phyloP scores from a whole-genome alignment of 2,113 vertebrate species.

The Oryzias woworae region DNA sequence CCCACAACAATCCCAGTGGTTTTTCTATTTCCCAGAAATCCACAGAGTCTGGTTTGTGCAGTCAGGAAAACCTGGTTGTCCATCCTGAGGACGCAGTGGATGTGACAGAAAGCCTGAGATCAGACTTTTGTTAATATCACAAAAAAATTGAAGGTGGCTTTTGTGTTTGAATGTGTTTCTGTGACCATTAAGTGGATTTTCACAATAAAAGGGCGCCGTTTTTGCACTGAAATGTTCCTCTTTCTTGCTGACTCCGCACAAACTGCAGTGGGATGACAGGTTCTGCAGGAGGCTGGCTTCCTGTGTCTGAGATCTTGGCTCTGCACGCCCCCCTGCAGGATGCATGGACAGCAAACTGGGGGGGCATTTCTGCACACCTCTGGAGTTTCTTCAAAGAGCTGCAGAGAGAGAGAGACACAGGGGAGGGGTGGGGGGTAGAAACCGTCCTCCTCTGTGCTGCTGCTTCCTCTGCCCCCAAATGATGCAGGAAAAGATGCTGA shows the following conservation, averaged over 20 bases:
- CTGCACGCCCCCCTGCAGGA: constrained; percentile 26
- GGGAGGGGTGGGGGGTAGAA: constrained; percentile 28
- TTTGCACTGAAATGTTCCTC: neutral
- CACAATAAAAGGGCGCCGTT: neutral
- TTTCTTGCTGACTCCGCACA: constrained; percentile 1
- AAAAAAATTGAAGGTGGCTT: constrained; percentile 74
- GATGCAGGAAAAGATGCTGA: constrained; percentile 65
- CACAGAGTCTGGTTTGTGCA: constrained; percentile 42
- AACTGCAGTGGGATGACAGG: neutral
- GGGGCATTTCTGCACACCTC: constrained; percentile 66
- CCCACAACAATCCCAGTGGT: constrained; percentile 55
- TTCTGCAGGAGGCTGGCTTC: constrained; percentile 8
- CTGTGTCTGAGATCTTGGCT: constrained; percentile 41
- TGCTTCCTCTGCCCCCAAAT: constrained; percentile 38
- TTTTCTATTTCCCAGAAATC: constrained; percentile 82
- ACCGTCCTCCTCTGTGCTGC: constrained; percentile 47
- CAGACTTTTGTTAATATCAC: constrained; percentile 76
- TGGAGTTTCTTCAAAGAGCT: constrained; percentile 70
- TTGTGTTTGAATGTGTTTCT: constrained; percentile 43
- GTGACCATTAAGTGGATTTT: constrained; percentile 33
- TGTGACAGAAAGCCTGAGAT: constrained; percentile 77
- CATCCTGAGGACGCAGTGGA: neutral
- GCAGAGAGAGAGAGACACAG: constrained; percentile 62
- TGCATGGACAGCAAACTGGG: constrained; percentile 39
- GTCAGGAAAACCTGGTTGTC: too few relatives aligned